phyloP scores from a whole-genome alignment of 2,113 vertebrate species.

The Myiozetetes cayanensis region DNA sequence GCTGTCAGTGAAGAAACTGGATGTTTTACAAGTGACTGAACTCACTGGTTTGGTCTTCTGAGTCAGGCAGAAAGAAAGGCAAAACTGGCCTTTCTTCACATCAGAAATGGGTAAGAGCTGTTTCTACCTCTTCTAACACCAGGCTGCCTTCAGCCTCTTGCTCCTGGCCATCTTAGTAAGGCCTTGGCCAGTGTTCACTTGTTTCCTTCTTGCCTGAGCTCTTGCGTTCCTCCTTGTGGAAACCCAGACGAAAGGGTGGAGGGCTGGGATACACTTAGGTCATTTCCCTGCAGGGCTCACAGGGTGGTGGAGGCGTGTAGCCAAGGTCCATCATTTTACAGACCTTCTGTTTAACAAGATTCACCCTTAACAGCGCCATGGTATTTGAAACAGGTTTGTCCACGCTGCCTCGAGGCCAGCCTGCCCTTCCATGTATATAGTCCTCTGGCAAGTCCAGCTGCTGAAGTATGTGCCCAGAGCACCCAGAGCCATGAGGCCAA shows the following conservation, averaged over 20 bases:
- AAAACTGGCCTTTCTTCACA: background rate
- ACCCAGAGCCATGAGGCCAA: background rate
- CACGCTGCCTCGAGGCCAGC: background rate
- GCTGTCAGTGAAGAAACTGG: background rate
- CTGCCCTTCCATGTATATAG: background rate
- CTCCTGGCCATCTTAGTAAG: background rate
- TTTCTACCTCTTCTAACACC: background rate
- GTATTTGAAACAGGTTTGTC: background rate
- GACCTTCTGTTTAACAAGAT: background rate
- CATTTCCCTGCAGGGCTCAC: background rate
- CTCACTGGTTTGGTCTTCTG: background rate
- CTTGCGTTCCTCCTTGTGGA: background rate
- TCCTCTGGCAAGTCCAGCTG: background rate
- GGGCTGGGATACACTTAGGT: background rate
- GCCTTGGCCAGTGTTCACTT: background rate
- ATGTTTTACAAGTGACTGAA: background rate
- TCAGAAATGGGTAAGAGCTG: background rate
- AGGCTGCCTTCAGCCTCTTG: background rate
- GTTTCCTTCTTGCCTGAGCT: background rate
- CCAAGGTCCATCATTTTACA: background rate
- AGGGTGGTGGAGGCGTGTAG: background rate
- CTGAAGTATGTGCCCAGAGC: background rate
- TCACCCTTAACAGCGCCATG: background rate
- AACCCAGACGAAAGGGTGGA: background rate
- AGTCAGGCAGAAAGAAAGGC: background rate